Evolutionary conservation across 2,888 invertebrate genomes (phyloP).

Genomic region (Elaeidobius kamerunicus): DNA sequence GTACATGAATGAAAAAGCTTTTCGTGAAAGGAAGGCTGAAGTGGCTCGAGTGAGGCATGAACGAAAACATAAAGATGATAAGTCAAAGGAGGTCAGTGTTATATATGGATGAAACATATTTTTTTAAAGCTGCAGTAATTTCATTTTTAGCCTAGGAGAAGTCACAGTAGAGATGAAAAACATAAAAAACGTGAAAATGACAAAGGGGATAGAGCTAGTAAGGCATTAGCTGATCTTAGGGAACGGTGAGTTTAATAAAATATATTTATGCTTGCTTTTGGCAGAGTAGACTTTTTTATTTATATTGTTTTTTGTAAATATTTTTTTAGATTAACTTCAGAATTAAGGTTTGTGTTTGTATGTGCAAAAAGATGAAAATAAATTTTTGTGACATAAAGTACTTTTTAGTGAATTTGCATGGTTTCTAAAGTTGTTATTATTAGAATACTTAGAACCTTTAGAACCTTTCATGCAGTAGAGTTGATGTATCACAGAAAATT

Average conservation of each 20-base stretch:
- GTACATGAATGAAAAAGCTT: conserved; percentile 35
- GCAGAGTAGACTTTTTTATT: conserved; percentile 10
- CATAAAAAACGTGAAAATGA: conserved; percentile 48
- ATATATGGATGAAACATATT: no score
- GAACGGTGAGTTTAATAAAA: conserved; percentile 54
- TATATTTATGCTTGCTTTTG: background rate
- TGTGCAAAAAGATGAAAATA: conserved; percentile 23
- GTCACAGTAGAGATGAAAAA: conserved; percentile 37
- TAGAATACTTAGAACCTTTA: background rate
- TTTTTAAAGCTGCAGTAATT: no score
- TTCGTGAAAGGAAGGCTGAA: conserved; percentile 43
- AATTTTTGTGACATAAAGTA: conserved; percentile 20
- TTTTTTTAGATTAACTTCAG: conserved; percentile 27
- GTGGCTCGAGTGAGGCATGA: conserved; percentile 41
- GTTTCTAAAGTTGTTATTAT: background rate
- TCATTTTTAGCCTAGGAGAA: conserved; percentile 21
- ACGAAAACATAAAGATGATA: conserved; percentile 33
- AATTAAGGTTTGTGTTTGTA: conserved; percentile 27
- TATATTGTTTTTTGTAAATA: conserved; percentile 10
- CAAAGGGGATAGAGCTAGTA: conserved; percentile 55
- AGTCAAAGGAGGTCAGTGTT: conserved; percentile 20
- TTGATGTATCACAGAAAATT: conserved; percentile 19
- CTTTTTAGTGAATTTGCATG: background rate
- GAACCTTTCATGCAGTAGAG: background rate
- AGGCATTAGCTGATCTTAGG: conserved; percentile 71